phyloP scores from a whole-genome alignment of 2,797 vertebrate species.

The Melanotaenia boesemani region DNA sequence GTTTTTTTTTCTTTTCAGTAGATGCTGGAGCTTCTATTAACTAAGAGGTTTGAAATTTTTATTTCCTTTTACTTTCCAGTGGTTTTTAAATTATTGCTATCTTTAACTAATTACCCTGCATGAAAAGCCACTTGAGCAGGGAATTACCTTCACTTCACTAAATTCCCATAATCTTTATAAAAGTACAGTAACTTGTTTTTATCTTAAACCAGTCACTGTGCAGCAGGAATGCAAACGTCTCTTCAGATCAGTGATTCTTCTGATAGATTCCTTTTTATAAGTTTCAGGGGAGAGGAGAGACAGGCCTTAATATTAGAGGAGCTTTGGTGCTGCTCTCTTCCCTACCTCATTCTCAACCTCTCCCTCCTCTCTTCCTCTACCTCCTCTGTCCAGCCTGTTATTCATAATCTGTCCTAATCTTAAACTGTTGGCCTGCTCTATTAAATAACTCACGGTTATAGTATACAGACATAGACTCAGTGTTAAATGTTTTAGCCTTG shows the following conservation, averaged over 20 bases:
- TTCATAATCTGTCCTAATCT: slow-evolving; percentile 1
- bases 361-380: slow-evolving; percentile 48
- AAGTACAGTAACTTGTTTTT: slow-evolving; percentile 11
- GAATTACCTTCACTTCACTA: not conserved
- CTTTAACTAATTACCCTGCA: not conserved
- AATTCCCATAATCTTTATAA: slow-evolving; percentile 1
- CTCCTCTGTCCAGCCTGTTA: slow-evolving; percentile 36
- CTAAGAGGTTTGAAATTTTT: slow-evolving; percentile 2
- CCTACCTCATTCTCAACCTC: slow-evolving; percentile 71
- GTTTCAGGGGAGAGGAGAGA: slow-evolving; percentile 51
- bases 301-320: slow-evolving; percentile 67
- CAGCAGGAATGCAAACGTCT: slow-evolving; percentile 3
- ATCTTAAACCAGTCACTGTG: slow-evolving; percentile 41
- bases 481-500: slow-evolving; percentile 5
- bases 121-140: not conserved
- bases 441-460: slow-evolving; percentile 1
- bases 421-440: not conserved
- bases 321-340: slow-evolving; percentile 57
- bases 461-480: not conserved
- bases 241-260: slow-evolving; percentile 7
- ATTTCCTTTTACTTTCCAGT: not conserved
- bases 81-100: slow-evolving; percentile 18
- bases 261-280: slow-evolving; percentile 22
- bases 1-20: not conserved
- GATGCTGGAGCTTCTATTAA: slow-evolving; percentile 19